phyloP scores from a whole-genome alignment of 2,888 invertebrate species.

The Phyllotreta striolata region DNA sequence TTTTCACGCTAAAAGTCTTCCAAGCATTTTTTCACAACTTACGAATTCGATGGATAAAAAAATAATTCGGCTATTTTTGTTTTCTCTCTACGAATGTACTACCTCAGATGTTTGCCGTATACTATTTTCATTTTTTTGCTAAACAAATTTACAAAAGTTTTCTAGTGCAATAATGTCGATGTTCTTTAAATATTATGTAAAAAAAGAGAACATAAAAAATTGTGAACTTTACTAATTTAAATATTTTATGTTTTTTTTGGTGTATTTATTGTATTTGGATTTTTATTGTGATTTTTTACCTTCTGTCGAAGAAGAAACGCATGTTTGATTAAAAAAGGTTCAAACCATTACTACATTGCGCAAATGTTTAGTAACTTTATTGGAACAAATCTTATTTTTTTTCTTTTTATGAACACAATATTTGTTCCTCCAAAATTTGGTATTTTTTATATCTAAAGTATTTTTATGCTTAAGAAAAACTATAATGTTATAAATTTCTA shows the following conservation, averaged over 20 bases:
- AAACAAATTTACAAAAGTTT: conserved; percentile 42
- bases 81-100: conserved; percentile 47
- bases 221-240: conserved; percentile 6
- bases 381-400: too few species aligned
- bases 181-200: conserved; percentile 36
- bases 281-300: conserved; percentile 1
- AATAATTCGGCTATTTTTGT: conserved; percentile 36
- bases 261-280: not conserved
- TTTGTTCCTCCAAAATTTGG: too few species aligned
- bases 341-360: too few species aligned
- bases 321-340: too few species aligned
- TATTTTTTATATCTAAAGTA: too few species aligned
- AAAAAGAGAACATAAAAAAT: conserved; percentile 25
- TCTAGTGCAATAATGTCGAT: conserved; percentile 52
- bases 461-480: too few species aligned
- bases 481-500: too few species aligned
- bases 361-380: too few species aligned
- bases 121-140: conserved; percentile 49
- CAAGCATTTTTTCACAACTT: conserved; percentile 44
- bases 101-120: conserved; percentile 54
- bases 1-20: conserved; percentile 49
- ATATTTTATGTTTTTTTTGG: conserved; percentile 1
- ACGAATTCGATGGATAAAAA: conserved; percentile 24
- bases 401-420: too few species aligned
- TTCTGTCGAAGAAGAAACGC: not conserved